Base-by-base conservation (phyloP, 2,797 vertebrate genomes). In the Oreortyx pictus region DNA sequence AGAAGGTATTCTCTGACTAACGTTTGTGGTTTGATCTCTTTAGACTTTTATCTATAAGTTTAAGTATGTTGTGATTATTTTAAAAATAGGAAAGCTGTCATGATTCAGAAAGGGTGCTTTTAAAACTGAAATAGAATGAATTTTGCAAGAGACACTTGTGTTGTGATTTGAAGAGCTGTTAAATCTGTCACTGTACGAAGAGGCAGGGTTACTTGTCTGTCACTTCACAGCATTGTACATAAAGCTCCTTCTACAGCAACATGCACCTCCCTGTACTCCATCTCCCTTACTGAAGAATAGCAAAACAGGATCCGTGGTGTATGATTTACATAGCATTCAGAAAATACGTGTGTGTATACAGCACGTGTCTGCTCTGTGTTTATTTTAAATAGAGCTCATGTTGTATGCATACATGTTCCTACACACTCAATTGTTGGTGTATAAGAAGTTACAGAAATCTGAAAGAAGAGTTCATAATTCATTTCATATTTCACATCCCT, bases 401-500 rank as follows among this genome's bases (percentile, higher is more conserved):
- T n/a, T 56, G 31, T 20, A 13, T 56, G 20, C 31, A 5, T 56
- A 56, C 11, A 6, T 19, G 31, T n/a, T 56, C 33, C 44, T 31
- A 11, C 35, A 1, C 20, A 17, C 15, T 18, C 37, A 50, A 6
- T 27, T 33, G 27, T 14, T 12, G 14, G 4, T 13, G 14, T 73
- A 6, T 20, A 8, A 54, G 31, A 60, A 62, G 11, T 29, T 5
- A 14, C 18, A 24, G 8, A 64, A 41, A 62, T 19, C 43, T 25
- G 25, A 43, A 70, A 41, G 47, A 41, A 75, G 77, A 31, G 8
- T 1, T 60, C 9, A 29, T 17, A 20, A 3, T 56, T 59, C 0
- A 0, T 50, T 70, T 37, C 57, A 74, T 0, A 0, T 46, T 56
- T 39, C 25, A 0, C 5, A 2, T 25, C 10, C 47, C 0, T 64